Conservation (phyloP, 2,797 vertebrate species). For the Notoglanidium macrostoma region DNA sequence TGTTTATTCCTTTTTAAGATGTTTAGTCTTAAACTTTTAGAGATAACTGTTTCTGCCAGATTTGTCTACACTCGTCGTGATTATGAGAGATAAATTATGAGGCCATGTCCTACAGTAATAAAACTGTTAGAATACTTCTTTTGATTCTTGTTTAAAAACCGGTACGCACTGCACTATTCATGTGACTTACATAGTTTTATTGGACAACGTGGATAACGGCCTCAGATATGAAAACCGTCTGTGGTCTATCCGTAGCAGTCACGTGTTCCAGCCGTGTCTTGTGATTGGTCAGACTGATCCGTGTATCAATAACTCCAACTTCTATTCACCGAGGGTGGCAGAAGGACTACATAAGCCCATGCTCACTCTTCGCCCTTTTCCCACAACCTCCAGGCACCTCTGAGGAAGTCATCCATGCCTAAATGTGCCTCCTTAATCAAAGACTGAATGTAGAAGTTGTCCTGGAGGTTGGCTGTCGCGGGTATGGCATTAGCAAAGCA, state of each 20-base stretch:
- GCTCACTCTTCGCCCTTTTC: slow-evolving; percentile 71
- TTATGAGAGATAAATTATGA: slow-evolving; percentile 37
- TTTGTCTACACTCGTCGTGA: slow-evolving; percentile 9
- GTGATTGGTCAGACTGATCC: slow-evolving; percentile 19
- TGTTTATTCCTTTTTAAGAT: slow-evolving; percentile 43
- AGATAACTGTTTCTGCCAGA: slow-evolving; percentile 22
- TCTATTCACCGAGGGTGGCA: slow-evolving; percentile 56
- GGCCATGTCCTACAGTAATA: slow-evolving; percentile 6
- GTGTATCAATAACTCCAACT: slow-evolving; percentile 57
- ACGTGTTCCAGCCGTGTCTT: background rate
- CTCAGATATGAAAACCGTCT: background rate
- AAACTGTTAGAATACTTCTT: background rate
- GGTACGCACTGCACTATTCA: background rate
- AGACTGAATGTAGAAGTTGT: slow-evolving; percentile 80
- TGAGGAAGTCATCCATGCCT: slow-evolving; percentile 86
- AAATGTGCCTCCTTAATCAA: slow-evolving; percentile 87
- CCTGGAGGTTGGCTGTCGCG: slow-evolving; percentile 80
- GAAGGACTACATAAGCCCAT: slow-evolving; percentile 62
- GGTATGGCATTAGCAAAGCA: slow-evolving; percentile 79
- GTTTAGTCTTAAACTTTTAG: slow-evolving; percentile 37
- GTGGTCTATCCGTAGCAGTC: slow-evolving; percentile 11
- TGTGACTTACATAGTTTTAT: background rate
- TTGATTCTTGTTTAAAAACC: background rate
- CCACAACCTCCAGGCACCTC: slow-evolving; percentile 81
- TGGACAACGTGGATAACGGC: background rate